Evolutionary conservation across 2,888 invertebrate species (phyloP).

Genomic region (Tachina lurida): DNA sequence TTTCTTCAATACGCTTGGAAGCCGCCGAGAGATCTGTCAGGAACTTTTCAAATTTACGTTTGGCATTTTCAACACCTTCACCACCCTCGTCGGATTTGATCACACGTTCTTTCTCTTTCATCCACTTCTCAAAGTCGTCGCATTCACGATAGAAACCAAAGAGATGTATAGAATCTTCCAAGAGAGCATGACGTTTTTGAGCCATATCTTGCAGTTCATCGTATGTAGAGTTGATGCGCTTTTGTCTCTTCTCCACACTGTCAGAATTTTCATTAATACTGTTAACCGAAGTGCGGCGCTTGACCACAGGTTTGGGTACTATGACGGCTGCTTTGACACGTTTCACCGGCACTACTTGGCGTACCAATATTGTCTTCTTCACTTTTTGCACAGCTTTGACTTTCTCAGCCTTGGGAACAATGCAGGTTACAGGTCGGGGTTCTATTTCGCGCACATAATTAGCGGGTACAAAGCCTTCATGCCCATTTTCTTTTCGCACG

Average conservation of each 20-base stretch:
- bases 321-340: slow-evolving; percentile 84
- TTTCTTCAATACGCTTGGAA: slow-evolving; percentile 93
- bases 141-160: slow-evolving; percentile 98
- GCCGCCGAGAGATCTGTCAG: slow-evolving; percentile 97
- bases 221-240: slow-evolving; percentile 91
- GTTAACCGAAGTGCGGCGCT: slow-evolving; percentile 81
- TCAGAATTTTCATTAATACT: slow-evolving; percentile 86
- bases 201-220: slow-evolving; percentile 91
- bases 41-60: slow-evolving; percentile 98
- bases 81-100: slow-evolving; percentile 90
- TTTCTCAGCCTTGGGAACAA: slow-evolving; percentile 92
- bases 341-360: slow-evolving; percentile 92
- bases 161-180: slow-evolving; percentile 95
- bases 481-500: slow-evolving; percentile 94
- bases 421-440: slow-evolving; percentile 91
- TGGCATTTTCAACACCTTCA: slow-evolving; percentile 95
- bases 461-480: slow-evolving; percentile 98
- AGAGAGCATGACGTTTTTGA: slow-evolving; percentile 89
- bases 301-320: slow-evolving; percentile 80
- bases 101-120: slow-evolving; percentile 96
- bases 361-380: slow-evolving; percentile 94
- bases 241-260: slow-evolving; percentile 91
- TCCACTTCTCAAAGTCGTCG: slow-evolving; percentile 99
- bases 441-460: slow-evolving; percentile 97
- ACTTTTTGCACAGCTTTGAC: slow-evolving; percentile 92